A percentile compares a stretch with the other conserved stretches of the same genome.
Evolutionary conservation across 2,888 invertebrate genomes (phyloP).

Genomic region (Ochropacha duplaris): DNA sequence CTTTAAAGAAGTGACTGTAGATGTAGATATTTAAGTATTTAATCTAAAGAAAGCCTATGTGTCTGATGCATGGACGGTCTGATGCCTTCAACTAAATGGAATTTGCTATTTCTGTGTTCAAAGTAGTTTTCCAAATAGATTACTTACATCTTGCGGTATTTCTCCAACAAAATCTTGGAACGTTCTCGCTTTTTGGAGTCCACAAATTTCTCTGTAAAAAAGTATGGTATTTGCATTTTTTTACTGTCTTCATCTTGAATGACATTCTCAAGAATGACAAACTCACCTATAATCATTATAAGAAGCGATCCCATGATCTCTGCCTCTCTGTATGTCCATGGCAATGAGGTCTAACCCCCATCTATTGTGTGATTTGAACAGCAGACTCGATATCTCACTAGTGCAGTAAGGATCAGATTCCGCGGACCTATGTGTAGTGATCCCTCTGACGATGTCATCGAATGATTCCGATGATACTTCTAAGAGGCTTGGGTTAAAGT

Average conservation of each 20-base stretch:
- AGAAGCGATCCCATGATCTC: constrained; percentile 85
- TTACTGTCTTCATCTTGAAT: no score
- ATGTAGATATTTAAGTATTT: no score
- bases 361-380: constrained; percentile 65
- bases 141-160: constrained; percentile 85
- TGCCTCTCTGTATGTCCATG: constrained; percentile 85
- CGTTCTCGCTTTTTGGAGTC: constrained; percentile 84
- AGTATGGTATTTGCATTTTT: neutral
- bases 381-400: constrained; percentile 72
- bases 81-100: no score
- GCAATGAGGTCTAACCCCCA: constrained; percentile 85
- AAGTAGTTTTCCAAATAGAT: no score
- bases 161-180: constrained; percentile 88
- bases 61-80: no score
- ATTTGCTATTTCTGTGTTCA: no score
- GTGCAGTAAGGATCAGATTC: constrained; percentile 83
- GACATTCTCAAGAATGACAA: neutral
- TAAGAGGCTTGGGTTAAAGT: constrained; percentile 80
- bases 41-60: no score
- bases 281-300: constrained; percentile 84
- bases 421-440: constrained; percentile 80
- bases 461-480: constrained; percentile 73
- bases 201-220: constrained; percentile 89
- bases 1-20: no score
- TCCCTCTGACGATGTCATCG: constrained; percentile 81